Evolutionary conservation across 1,140 invertebrate genomes (phyloP).

Genomic region (Epicauta chinensis): DNA sequence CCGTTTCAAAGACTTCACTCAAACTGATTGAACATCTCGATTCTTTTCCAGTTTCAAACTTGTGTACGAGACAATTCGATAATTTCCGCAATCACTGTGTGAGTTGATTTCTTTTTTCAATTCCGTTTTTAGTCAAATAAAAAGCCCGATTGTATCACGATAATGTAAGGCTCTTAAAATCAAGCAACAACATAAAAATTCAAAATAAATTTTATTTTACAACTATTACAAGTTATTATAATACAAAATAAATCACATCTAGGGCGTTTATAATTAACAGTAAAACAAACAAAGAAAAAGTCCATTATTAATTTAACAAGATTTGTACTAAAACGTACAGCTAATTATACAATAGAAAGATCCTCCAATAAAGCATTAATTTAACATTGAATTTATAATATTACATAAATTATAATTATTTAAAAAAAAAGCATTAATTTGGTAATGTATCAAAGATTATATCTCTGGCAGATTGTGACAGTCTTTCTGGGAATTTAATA

Average conservation of each 20-base stretch:
- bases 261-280: too few relatives aligned
- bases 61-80: constrained; percentile 21
- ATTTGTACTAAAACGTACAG: constrained; percentile 16
- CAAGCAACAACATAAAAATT: too few relatives aligned
- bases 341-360: background rate
- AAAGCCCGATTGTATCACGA: too few relatives aligned
- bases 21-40: constrained; percentile 1
- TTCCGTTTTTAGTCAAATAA: too few relatives aligned
- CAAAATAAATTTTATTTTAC: too few relatives aligned
- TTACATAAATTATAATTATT: background rate
- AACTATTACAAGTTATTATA: too few relatives aligned
- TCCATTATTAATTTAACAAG: background rate
- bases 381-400: too few relatives aligned
- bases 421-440: background rate
- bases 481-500: constrained; percentile 77
- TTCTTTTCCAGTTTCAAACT: background rate
- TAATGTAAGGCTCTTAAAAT: too few relatives aligned
- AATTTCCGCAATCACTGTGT: constrained; percentile 26
- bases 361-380: too few relatives aligned
- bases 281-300: too few relatives aligned
- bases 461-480: constrained; percentile 63
- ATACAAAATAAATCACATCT: too few relatives aligned
- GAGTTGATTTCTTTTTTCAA: too few relatives aligned
- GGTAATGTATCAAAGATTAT: constrained; percentile 69
- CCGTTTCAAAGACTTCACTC: constrained; percentile 35